Evolutionary conservation across 2,113 vertebrate genomes (phyloP), one percentile per base, ranked within the genome.

Genomic region (Odocoileus hemionus): DNA sequence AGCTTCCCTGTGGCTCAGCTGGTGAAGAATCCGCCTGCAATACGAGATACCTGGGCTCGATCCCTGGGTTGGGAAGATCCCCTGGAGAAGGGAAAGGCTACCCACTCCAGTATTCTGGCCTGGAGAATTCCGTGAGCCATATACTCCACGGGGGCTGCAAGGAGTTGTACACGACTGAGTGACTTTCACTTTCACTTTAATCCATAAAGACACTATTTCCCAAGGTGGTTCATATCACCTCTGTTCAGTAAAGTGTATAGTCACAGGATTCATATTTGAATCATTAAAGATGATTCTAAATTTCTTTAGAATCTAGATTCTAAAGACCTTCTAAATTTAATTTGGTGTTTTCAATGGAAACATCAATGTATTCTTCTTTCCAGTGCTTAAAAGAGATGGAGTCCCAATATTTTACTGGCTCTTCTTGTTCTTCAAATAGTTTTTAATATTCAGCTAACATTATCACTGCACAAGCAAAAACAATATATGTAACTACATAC

Each of bases 401-500:
- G 5, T 25, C 21, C 39, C 74, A 84, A 57, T 86, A 55, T 57
- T 43, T 94, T 45, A 15, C n/a, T 92, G 26, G 25, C 2, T 55
- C 57, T 57, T 82, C 26, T 88, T n/a, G 4, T 84, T 45, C 45
- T 89, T 50, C 39, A 85, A 23, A 52, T 93, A 52, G 45, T 88
- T 89, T 92, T 94, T 92, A 17, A 76, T 87, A 78, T 55, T 82
- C 23, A 57, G 6, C 11, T 30, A 45, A 60, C 5, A 36, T 90
- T 91, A 93, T 43, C 36, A 92, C 45, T 76, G 14, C 28, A 54
- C 11, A 79, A 39, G 58, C 78, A 92, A 89, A 96, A 76, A 61
- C 25, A 90, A 60, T n/a, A 52, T 39, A 15, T 3, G 92, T 39
- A 94, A 87, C 1, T 33, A 47, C 47, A 61, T 47, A 86, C 1